These are phyloP conservation scores for Phoronis australis DNA, from an alignment of 2,888 invertebrate species.

Conservation along the genomic window DNA sequence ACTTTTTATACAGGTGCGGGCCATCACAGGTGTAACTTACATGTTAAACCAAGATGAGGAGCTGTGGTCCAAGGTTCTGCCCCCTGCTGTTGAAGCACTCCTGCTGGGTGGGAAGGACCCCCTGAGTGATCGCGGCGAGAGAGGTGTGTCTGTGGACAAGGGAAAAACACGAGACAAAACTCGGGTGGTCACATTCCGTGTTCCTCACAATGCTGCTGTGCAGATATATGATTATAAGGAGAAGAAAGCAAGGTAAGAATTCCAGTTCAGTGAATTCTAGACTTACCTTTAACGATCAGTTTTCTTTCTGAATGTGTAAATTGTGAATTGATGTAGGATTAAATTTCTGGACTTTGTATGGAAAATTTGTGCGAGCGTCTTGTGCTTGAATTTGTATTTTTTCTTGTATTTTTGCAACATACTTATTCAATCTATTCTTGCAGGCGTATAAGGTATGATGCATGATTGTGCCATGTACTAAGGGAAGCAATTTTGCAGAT, in stretches of 20 bases:
- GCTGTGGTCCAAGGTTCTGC: conserved; percentile 51
- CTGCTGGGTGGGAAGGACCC: conserved; percentile 48
- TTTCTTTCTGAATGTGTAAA: too few relatives aligned
- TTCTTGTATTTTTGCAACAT: too few relatives aligned
- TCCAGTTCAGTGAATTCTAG: background rate
- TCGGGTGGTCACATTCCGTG: conserved; percentile 52
- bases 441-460: too few relatives aligned
- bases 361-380: too few relatives aligned
- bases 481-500: too few relatives aligned
- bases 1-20: conserved; percentile 41
- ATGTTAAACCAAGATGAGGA: conserved; percentile 56
- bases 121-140: conserved; percentile 52
- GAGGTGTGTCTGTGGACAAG: conserved; percentile 5
- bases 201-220: conserved; percentile 57
- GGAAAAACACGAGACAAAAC: conserved; percentile 42
- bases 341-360: too few relatives aligned
- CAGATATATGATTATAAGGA: conserved; percentile 58
- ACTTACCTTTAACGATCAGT: too few relatives aligned
- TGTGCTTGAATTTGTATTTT: too few relatives aligned
- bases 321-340: too few relatives aligned
- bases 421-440: too few relatives aligned
- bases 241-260: conserved; percentile 52
- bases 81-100: conserved; percentile 50
- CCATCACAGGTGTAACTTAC: conserved; percentile 55
- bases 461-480: too few relatives aligned